Evolutionary conservation across 2,888 invertebrate genomes (phyloP).

Genomic region (Tipula vernalis): DNA sequence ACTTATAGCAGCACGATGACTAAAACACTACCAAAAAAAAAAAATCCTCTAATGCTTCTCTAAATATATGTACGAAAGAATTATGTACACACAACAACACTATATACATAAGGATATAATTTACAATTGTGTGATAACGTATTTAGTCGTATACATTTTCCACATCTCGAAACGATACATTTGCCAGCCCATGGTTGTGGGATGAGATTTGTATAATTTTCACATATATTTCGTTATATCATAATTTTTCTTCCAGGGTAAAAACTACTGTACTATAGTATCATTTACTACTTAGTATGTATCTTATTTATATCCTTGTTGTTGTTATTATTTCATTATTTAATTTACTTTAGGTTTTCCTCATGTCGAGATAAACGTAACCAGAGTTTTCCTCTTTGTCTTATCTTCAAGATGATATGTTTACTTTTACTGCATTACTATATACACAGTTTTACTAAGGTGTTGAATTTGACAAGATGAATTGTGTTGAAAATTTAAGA

Average conservation of each 20-base stretch:
- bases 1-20: not conserved
- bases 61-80: not conserved
- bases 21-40: not conserved
- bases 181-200: not conserved
- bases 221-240: not conserved
- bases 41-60: not conserved
- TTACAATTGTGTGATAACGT: slow-evolving; percentile 4
- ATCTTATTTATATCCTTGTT: not conserved
- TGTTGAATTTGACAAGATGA: not conserved
- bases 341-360: not conserved
- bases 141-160: not conserved
- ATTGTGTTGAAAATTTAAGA: not conserved
- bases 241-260: not conserved
- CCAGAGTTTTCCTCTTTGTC: not conserved
- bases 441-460: not conserved
- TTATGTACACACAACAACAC: not conserved
- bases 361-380: not conserved
- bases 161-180: not conserved
- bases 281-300: not conserved
- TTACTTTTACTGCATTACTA: not conserved
- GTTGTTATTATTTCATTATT: not conserved
- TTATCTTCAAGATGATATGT: not conserved
- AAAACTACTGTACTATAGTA: not conserved
- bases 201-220: not conserved
- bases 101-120: not conserved